Conservation (phyloP, 2,888 invertebrate genomes). For the Caenorhabditis sp. region DNA sequence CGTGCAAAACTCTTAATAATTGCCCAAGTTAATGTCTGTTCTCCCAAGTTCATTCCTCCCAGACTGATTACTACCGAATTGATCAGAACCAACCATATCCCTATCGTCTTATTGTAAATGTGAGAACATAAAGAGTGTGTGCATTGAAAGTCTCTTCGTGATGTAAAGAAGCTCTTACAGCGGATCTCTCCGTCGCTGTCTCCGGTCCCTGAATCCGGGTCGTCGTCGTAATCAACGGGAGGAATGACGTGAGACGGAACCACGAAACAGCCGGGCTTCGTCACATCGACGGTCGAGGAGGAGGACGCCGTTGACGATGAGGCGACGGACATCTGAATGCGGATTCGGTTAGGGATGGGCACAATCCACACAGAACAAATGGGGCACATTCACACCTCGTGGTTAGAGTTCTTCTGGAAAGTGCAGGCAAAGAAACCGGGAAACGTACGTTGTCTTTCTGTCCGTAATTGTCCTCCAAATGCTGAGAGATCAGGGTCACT, state of each 20-base stretch:
- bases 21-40: background rate
- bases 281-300: constrained; percentile 45
- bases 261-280: constrained; percentile 34
- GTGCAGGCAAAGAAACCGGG: no score
- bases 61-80: background rate
- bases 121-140: constrained; percentile 31
- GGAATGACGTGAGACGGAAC: constrained; percentile 63
- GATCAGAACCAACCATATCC: background rate
- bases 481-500: constrained; percentile 76
- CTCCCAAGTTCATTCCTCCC: constrained; percentile 4
- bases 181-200: constrained; percentile 73
- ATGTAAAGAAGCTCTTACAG: constrained; percentile 45
- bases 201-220: constrained; percentile 76
- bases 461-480: constrained; percentile 77
- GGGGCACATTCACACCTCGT: constrained; percentile 47
- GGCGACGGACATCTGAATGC: constrained; percentile 72
- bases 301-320: constrained; percentile 64
- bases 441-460: constrained; percentile 66
- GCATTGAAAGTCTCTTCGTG: constrained; percentile 5
- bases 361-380: constrained; percentile 44
- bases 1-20: background rate
- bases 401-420: no score
- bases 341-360: constrained; percentile 15
- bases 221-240: constrained; percentile 75
- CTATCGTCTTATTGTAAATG: background rate